These are phyloP conservation scores for Stercorarius parasiticus DNA, from an alignment of 2,113 vertebrate genomes.

Conservation along the genomic window DNA sequence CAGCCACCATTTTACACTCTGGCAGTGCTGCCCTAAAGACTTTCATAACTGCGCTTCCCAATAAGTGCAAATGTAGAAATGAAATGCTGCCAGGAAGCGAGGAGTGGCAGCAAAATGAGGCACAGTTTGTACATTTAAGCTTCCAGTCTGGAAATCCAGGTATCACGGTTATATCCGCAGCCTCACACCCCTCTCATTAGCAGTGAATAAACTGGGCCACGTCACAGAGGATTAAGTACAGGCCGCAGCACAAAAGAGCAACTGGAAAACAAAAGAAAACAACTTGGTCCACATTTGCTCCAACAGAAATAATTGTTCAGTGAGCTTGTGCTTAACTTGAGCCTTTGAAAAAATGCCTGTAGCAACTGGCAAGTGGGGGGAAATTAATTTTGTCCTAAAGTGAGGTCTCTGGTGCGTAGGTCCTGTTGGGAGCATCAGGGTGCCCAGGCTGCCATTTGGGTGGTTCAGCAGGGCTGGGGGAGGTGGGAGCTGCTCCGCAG, in stretches of 20 bases:
- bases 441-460: background rate
- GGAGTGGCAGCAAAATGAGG: accelerated
- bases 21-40: background rate
- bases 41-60: background rate
- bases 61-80: background rate
- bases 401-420: background rate
- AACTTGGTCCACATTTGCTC: background rate
- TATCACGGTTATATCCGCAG: background rate
- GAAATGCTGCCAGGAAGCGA: background rate
- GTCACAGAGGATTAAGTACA: conserved; percentile 30
- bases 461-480: accelerated
- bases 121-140: background rate
- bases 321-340: background rate
- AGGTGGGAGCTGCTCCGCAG: background rate
- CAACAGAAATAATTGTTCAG: background rate
- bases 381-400: background rate
- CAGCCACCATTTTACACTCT: background rate
- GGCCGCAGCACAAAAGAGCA: background rate
- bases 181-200: background rate
- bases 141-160: background rate
- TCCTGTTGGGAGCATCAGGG: no score
- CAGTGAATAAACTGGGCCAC: background rate
- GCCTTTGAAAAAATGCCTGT: background rate
- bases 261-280: conserved; percentile 3
- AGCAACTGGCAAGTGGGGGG: background rate